Conservation (phyloP, 2,888 invertebrate species). For the Folsomia manolachei region DNA sequence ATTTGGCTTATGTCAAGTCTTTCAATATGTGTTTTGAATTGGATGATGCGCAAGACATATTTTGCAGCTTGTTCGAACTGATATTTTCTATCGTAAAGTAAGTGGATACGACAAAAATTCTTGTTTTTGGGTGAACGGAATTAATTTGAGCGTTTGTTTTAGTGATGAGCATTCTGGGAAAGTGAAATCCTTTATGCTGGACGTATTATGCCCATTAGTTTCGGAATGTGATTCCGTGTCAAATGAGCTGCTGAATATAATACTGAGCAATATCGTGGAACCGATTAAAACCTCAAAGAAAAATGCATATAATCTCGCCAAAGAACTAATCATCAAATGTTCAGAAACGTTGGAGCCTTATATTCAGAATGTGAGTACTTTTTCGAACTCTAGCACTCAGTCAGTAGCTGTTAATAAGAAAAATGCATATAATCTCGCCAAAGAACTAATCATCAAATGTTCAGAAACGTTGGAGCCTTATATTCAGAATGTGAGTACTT, state of each 20-base stretch:
- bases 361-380: slow-evolving; percentile 75
- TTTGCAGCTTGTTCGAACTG: slow-evolving; percentile 85
- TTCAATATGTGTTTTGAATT: slow-evolving; percentile 98
- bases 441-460: slow-evolving; percentile 86
- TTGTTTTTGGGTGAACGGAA: background rate
- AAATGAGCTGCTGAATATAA: slow-evolving; percentile 88
- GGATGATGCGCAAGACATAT: slow-evolving; percentile 95
- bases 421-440: slow-evolving; percentile 84
- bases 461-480: slow-evolving; percentile 89
- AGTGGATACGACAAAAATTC: slow-evolving; percentile 55
- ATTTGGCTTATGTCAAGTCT: slow-evolving; percentile 94
- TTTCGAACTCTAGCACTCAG: background rate
- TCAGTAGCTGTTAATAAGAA: slow-evolving; percentile 59
- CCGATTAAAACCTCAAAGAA: slow-evolving; percentile 86
- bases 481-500: slow-evolving; percentile 75
- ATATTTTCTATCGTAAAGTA: slow-evolving; percentile 96
- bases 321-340: slow-evolving; percentile 86
- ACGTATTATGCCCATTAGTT: slow-evolving; percentile 89
- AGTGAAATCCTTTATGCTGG: slow-evolving; percentile 95
- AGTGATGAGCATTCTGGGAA: slow-evolving; percentile 94
- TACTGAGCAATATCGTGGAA: slow-evolving; percentile 90
- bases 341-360: slow-evolving; percentile 89
- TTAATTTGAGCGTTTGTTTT: slow-evolving; percentile 38
- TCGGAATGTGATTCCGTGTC: slow-evolving; percentile 94
- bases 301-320: slow-evolving; percentile 84